Evolutionary conservation across 1,140 invertebrate genomes (phyloP), one percentile per base, ranked within the genome.

Genomic region (Halesus radiatus): DNA sequence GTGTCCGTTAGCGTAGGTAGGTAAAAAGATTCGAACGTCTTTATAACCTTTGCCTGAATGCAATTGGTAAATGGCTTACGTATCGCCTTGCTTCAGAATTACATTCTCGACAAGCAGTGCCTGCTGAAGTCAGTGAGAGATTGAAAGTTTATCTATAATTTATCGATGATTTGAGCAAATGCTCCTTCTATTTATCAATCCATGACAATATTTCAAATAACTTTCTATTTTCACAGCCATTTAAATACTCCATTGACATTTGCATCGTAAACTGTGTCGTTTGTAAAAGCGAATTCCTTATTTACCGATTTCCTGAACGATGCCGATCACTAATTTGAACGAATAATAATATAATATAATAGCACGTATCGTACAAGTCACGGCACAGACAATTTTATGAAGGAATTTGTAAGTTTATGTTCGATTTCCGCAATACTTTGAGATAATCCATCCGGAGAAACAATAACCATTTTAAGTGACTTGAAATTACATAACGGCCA

Each of bases 221-320:
- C 72, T 75, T 75, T 75, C 72, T 75, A 75, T 75, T 75, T 75
- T 58, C 53, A 74, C 50, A 75, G 72, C 16, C 54, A 37, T 75
- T 75, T 75, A 32, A 75, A 75, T 75, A 54, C 72, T 75, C 58
- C 72, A 58, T 75, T 75, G 72, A 18, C 53, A 75, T 75, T 75
- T 75, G 53, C 54, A 73, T 22, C 50, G 62, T 29, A 66, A 45
- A 66, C 23, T 22, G 5, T 66, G 62, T 66, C 22, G 62, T 6
- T 18, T 32, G 68, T 75, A n/a, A n/a, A 58, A 32, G 54, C 58
- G 26, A 75, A n/a, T 75, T 53, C 45, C 53, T 16, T 70, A 66
- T 68, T 68, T 68, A 20, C 13, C 26, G 29, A 37, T 68, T 68
- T 50, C 32, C 8, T 45, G 8, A 45, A 45, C 7, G 37, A 13